Conservation (phyloP, 2,113 vertebrate species). For the Cyanistes caeruleus region DNA sequence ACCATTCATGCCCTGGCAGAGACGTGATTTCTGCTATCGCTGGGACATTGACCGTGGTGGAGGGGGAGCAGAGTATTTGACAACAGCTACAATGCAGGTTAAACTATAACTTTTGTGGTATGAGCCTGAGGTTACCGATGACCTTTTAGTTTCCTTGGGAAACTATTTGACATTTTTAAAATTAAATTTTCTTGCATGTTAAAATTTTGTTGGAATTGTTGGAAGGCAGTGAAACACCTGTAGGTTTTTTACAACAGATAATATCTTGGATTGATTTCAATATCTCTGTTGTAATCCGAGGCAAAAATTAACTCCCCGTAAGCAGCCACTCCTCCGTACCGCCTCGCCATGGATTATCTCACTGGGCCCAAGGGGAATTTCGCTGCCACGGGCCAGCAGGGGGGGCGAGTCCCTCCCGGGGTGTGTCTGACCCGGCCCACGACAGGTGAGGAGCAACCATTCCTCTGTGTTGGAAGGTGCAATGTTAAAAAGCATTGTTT, state of each 20-base stretch:
- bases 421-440: neutral
- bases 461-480: neutral
- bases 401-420: neutral
- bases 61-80: neutral
- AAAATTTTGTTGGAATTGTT: neutral
- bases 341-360: rapidly evolving
- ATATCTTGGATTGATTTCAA: neutral
- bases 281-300: neutral
- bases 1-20: neutral
- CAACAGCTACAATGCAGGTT: neutral
- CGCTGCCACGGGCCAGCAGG: neutral
- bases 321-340: rapidly evolving
- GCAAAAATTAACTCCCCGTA: neutral
- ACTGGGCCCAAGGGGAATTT: rapidly evolving
- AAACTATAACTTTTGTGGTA: neutral
- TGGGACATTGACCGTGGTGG: neutral
- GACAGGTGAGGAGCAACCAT: rapidly evolving
- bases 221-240: neutral
- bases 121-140: neutral
- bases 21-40: neutral
- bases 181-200: neutral
- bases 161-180: neutral
- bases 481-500: no score
- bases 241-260: neutral
- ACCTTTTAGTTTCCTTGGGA: neutral